phyloP scores from a whole-genome alignment of 2,888 invertebrate genomes.

The Pecten maximus region DNA sequence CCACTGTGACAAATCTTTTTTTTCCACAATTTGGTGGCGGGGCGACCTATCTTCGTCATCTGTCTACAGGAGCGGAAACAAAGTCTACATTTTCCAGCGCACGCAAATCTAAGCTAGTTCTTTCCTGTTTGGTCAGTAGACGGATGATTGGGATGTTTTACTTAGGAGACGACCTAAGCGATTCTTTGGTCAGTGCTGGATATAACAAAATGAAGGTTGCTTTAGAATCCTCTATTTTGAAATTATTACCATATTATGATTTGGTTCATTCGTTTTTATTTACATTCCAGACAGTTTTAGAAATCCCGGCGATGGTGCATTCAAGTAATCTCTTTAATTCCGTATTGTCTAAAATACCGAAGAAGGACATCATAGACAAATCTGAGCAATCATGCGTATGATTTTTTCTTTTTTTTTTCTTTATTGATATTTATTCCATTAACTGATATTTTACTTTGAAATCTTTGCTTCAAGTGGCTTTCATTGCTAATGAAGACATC shows the following conservation, averaged over 20 bases:
- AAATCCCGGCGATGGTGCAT: neutral
- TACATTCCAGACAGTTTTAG: neutral
- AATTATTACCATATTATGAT: neutral
- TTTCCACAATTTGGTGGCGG: neutral
- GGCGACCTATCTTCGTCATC: neutral
- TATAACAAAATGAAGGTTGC: neutral
- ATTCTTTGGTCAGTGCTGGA: neutral
- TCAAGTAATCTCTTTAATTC: neutral
- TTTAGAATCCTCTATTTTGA: neutral
- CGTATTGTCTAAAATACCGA: neutral
- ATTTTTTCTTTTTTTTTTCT: neutral
- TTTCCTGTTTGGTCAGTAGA: constrained; percentile 7
- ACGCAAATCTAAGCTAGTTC: neutral
- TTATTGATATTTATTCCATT: no score
- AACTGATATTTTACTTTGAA: neutral
- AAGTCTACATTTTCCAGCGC: neutral
- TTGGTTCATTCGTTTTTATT: neutral
- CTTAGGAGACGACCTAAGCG: neutral
- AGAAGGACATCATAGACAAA: neutral
- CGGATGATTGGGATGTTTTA: neutral
- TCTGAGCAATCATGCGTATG: neutral
- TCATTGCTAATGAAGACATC: neutral
- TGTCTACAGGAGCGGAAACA: neutral
- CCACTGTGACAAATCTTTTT: neutral
- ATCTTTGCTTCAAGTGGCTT: neutral